phyloP scores from a whole-genome alignment of 2,797 vertebrate genomes.

The Megaceryle alcyon region DNA sequence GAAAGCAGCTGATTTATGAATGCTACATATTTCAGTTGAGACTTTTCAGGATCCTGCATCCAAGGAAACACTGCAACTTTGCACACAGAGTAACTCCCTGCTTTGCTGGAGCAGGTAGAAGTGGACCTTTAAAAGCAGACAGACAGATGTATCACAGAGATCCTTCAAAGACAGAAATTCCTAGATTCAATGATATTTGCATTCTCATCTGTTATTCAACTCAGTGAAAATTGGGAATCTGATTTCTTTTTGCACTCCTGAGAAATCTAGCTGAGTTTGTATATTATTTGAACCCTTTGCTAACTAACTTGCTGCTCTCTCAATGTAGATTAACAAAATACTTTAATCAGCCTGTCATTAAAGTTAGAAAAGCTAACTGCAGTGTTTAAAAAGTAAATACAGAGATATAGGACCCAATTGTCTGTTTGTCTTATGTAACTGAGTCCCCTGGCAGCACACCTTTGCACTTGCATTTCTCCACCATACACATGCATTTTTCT shows the following conservation, averaged over 20 bases:
- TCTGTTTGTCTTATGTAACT: not conserved
- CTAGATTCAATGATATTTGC: not conserved
- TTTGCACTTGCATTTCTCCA: not conserved
- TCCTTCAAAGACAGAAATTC: not conserved
- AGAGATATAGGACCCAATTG: not conserved
- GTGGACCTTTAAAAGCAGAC: not conserved
- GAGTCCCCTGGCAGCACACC: not conserved
- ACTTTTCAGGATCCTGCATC: not conserved
- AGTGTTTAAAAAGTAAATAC: not conserved
- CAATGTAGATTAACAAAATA: not conserved
- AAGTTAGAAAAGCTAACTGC: not conserved
- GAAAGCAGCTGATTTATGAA: not conserved
- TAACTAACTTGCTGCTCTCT: not conserved
- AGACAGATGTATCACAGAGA: not conserved
- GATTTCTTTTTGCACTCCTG: not conserved
- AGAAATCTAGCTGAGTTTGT: not conserved
- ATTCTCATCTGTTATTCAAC: not conserved
- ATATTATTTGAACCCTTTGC: not conserved
- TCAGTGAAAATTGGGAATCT: not conserved
- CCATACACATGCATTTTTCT: not conserved
- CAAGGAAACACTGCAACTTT: not conserved
- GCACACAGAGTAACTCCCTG: not conserved
- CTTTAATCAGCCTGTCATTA: not conserved
- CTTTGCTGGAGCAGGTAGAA: not conserved
- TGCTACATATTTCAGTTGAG: not conserved